A percentile compares a stretch with the other conserved stretches of the same genome.
Evolutionary conservation across 2,113 vertebrate genomes (phyloP).

Genomic region (Peromyscus maniculatus): DNA sequence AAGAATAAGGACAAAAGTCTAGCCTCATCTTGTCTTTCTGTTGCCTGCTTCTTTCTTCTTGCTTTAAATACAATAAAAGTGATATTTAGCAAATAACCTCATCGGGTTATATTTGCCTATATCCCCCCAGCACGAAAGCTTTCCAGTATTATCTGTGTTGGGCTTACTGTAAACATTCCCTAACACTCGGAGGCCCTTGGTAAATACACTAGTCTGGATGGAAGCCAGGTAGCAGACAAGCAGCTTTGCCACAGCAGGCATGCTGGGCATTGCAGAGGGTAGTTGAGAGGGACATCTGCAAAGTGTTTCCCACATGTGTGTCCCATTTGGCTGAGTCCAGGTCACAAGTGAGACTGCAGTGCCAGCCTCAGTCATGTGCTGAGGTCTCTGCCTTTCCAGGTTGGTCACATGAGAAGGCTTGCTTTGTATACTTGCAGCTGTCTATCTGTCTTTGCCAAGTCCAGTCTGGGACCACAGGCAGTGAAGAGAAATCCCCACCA

Average conservation of each 20-base stretch:
- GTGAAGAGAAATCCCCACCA: neutral
- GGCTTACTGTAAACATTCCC: neutral
- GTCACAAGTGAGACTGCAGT: constrained; percentile 56
- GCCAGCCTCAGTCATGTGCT: constrained; percentile 69
- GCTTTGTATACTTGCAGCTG: constrained; percentile 77
- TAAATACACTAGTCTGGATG: constrained; percentile 65
- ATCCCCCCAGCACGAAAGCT: neutral
- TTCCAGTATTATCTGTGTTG: neutral
- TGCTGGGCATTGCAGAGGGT: constrained; percentile 5
- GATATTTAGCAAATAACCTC: constrained; percentile 59
- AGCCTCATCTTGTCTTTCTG: constrained; percentile 29
- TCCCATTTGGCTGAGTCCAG: constrained; percentile 32
- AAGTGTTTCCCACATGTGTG: neutral
- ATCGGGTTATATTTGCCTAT: constrained; percentile 57
- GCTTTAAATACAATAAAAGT: constrained; percentile 68
- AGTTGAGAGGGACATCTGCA: constrained; percentile 35
- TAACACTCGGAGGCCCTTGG: neutral
- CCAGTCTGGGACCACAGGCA: neutral
- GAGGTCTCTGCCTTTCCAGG: constrained; percentile 66
- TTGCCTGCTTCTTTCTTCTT: constrained; percentile 37
- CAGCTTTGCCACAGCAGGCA: neutral
- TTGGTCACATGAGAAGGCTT: constrained; percentile 76
- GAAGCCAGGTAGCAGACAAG: constrained; percentile 24
- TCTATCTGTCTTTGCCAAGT: constrained; percentile 69
- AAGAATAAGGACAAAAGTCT: constrained; percentile 14